Evolutionary conservation across 2,113 vertebrate species (phyloP).

Genomic region (Cairina moschata): DNA sequence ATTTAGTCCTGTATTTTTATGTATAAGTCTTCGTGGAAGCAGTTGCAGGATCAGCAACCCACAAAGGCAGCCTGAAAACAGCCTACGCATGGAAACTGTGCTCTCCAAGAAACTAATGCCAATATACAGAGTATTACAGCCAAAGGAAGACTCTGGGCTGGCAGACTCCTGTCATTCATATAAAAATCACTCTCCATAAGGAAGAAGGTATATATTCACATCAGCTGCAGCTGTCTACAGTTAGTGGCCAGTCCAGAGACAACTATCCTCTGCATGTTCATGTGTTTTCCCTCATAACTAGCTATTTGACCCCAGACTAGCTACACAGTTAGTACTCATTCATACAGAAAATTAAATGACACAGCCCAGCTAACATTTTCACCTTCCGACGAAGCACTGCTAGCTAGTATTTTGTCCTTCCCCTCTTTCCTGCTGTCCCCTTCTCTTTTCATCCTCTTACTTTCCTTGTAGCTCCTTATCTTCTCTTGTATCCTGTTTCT

Average conservation of each 20-base stretch:
- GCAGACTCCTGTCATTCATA: background rate
- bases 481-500: background rate
- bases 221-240: background rate
- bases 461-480: background rate
- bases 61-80: background rate
- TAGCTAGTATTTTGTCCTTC: background rate
- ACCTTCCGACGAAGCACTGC: background rate
- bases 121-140: rapidly evolving
- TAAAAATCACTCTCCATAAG: background rate
- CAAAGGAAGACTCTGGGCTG: background rate
- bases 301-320: background rate
- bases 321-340: background rate
- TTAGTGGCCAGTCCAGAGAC: background rate
- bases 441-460: background rate
- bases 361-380: background rate
- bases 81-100: background rate
- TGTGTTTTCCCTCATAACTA: background rate
- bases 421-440: background rate
- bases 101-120: background rate
- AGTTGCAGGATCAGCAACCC: background rate
- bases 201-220: background rate
- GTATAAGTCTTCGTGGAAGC: background rate
- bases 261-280: background rate
- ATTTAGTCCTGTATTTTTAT: background rate
- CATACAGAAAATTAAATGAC: background rate